phyloP scores from a whole-genome alignment of 2,113 vertebrate species.

The Malurus elegans region DNA sequence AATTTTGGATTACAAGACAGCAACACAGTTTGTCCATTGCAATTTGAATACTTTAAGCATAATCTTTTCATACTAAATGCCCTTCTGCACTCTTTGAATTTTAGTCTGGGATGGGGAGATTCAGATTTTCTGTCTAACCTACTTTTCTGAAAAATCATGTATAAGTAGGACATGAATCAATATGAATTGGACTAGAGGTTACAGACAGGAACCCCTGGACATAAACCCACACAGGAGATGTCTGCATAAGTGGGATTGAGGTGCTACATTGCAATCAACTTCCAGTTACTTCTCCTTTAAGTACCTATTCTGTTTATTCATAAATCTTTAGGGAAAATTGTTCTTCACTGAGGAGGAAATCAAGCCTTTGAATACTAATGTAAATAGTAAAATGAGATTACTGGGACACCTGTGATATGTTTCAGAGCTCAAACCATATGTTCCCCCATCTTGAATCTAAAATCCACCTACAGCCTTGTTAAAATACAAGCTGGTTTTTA shows the following conservation, averaged over 20 bases:
- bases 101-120: not conserved
- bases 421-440: not conserved
- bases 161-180: not conserved
- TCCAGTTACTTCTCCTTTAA: not conserved
- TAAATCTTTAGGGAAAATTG: not conserved
- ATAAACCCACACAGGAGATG: not conserved
- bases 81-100: not conserved
- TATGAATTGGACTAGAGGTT: not conserved
- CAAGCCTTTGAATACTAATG: not conserved
- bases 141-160: not conserved
- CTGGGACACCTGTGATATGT: not conserved
- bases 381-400: slow-evolving; percentile 12
- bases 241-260: not conserved
- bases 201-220: not conserved
- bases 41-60: not conserved
- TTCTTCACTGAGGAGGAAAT: not conserved
- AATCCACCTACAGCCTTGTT: not conserved
- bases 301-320: not conserved
- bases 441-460: not conserved
- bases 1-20: slow-evolving; percentile 28
- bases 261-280: not conserved
- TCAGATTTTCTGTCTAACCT: not conserved
- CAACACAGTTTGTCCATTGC: not conserved
- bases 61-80: slow-evolving; percentile 17
- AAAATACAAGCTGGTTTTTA: not conserved